Evolutionary conservation across 2,113 vertebrate genomes (phyloP).

Genomic region (Rhinoptilus africanus): DNA sequence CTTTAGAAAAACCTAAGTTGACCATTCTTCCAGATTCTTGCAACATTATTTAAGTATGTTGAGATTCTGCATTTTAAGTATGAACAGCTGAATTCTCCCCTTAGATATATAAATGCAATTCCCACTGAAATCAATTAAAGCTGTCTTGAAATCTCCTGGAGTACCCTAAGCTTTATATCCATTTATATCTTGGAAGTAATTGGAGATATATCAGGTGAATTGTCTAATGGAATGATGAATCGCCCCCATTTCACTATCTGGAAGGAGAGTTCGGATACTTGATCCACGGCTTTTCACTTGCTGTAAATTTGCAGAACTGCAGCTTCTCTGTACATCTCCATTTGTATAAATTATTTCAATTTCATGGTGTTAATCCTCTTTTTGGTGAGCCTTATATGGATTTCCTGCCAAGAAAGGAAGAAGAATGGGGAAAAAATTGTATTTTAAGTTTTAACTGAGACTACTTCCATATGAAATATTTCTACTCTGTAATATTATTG

Average conservation of each 20-base stretch:
- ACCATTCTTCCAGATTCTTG: not conserved
- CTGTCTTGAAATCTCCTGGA: not conserved
- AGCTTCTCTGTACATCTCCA: not conserved
- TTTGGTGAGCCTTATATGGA: not conserved
- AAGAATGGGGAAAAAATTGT: not conserved
- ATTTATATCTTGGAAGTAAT: slow-evolving; percentile 1
- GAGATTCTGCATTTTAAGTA: slow-evolving; percentile 20
- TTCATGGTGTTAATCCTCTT: not conserved
- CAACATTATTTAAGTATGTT: not conserved
- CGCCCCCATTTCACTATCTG: not conserved
- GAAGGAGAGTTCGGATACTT: not conserved
- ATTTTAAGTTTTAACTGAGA: not conserved
- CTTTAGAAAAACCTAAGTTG: not conserved
- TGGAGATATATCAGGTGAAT: not conserved
- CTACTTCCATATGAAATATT: not conserved
- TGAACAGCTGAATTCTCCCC: not conserved
- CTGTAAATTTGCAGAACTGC: not conserved
- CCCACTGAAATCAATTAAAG: slow-evolving; percentile 64
- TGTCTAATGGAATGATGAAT: slow-evolving; percentile 27
- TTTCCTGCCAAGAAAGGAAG: not conserved
- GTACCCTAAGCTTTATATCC: not conserved
- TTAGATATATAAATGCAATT: slow-evolving; percentile 24
- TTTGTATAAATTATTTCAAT: slow-evolving; percentile 4
- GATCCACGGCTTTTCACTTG: not conserved
- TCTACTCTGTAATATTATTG: not conserved